A percentile compares a stretch with the other conserved stretches of the same genome.
phyloP scores from a whole-genome alignment of 1,140 invertebrate genomes.

The Paracyclopina nana region DNA sequence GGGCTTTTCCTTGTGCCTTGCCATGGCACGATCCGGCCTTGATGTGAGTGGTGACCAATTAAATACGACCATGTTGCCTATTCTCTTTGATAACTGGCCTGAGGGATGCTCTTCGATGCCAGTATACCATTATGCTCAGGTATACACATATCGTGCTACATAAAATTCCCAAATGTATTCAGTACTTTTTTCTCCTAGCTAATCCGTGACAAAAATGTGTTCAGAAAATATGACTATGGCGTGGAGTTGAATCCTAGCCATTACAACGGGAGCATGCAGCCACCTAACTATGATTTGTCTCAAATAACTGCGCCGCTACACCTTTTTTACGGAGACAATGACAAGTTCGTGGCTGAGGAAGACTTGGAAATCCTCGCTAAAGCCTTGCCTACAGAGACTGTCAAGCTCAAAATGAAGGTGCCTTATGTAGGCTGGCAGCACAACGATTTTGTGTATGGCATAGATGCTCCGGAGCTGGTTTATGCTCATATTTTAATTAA shows the following conservation, averaged over 20 bases:
- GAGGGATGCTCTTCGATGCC: background rate
- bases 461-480: background rate
- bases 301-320: background rate
- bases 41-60: background rate
- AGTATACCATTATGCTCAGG: background rate
- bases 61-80: background rate
- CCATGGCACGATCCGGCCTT: background rate
- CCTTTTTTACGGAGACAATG: background rate
- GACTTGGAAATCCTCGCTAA: background rate
- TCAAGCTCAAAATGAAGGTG: background rate
- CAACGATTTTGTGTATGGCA: background rate
- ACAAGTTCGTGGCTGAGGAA: background rate
- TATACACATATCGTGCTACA: too few relatives aligned
- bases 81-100: background rate
- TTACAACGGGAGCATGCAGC: background rate
- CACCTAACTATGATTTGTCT: background rate
- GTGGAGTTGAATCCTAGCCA: background rate
- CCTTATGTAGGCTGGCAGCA: background rate
- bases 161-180: too few relatives aligned
- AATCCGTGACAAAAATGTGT: background rate
- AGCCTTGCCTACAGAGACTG: background rate
- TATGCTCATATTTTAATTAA: background rate
- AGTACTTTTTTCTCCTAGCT: too few relatives aligned
- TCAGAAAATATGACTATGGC: background rate
- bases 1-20: background rate